phyloP scores from a whole-genome alignment of 2,797 vertebrate species.

The Anolis apletophallus region DNA sequence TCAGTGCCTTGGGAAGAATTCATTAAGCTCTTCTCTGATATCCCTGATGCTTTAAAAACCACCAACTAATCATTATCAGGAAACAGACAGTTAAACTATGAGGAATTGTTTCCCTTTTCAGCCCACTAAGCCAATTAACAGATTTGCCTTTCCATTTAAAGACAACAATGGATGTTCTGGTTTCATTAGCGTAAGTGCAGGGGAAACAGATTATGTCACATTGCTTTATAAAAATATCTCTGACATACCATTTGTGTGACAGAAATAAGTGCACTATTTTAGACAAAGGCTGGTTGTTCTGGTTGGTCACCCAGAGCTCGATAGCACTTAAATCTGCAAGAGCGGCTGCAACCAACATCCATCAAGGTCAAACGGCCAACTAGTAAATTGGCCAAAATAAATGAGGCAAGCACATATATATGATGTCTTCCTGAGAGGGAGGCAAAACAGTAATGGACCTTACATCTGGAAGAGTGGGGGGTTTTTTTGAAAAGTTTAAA shows the following conservation, averaged over 20 bases:
- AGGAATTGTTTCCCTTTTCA: neutral
- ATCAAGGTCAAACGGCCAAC: conserved; percentile 23
- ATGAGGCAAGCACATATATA: conserved; percentile 19
- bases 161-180: conserved; percentile 23
- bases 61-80: conserved; percentile 9
- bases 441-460: conserved; percentile 16
- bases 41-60: neutral
- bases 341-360: neutral
- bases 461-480: conserved; percentile 16
- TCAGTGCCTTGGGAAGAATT: neutral
- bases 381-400: conserved; percentile 31
- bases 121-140: neutral
- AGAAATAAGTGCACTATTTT: conserved; percentile 16
- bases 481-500: conserved; percentile 26
- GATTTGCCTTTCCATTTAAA: conserved; percentile 18
- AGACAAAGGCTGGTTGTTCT: conserved; percentile 29
- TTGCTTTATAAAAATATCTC: conserved; percentile 28
- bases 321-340: conserved; percentile 10
- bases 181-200: neutral
- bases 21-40: neutral
- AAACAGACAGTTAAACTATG: neutral
- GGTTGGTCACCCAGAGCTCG: neutral
- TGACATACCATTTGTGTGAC: conserved; percentile 25
- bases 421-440: neutral
- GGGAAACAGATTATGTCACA: conserved; percentile 27